Evolutionary conservation across 2,113 vertebrate species (phyloP).

Genomic region (Rhizomys pruinosus): DNA sequence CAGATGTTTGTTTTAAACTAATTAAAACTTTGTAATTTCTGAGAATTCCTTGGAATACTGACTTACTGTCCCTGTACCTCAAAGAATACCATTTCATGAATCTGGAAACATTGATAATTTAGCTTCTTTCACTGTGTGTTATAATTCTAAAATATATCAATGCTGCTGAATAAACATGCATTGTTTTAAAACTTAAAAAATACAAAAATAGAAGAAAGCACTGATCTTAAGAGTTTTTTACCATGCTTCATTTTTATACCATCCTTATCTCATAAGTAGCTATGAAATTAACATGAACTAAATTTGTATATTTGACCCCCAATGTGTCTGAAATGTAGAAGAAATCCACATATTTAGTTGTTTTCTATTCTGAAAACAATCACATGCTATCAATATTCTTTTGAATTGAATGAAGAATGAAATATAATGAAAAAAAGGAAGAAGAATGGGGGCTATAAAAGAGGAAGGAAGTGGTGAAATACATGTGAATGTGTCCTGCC

Average conservation of each 20-base stretch:
- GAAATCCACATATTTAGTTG: too few species aligned
- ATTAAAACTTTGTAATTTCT: too few species aligned
- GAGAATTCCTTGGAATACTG: too few species aligned
- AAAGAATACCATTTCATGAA: too few species aligned
- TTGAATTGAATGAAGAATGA: neutral
- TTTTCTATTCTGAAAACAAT: neutral
- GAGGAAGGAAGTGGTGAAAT: neutral
- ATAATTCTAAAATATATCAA: too few species aligned
- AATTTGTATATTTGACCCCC: neutral
- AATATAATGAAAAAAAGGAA: neutral
- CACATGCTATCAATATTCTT: neutral
- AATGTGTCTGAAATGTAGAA: neutral
- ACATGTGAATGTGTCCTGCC: neutral
- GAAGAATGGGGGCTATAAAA: neutral
- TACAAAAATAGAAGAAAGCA: neutral
- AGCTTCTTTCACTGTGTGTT: too few species aligned
- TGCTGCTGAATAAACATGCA: too few species aligned
- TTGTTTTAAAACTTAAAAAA: too few species aligned
- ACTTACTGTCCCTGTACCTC: too few species aligned
- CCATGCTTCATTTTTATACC: neutral
- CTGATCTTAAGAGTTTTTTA: too few species aligned
- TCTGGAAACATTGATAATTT: too few species aligned
- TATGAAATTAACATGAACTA: neutral
- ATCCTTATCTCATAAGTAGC: neutral
- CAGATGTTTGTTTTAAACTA: too few species aligned